Conservation (phyloP, 2,113 vertebrate species). For the Eptatretus burgeri region DNA sequence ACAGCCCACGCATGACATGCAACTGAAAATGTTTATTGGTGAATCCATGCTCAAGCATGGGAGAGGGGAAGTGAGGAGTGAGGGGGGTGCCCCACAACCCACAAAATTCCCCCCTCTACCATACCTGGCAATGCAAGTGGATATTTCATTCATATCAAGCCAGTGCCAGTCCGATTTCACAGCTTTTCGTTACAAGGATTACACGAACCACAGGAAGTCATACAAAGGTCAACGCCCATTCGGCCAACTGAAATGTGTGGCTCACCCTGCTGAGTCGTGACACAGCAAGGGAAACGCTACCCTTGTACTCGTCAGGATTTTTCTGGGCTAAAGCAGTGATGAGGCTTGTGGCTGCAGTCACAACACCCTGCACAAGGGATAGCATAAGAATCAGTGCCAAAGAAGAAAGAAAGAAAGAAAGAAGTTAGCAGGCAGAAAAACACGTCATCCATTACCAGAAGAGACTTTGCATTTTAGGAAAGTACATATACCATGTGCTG, state of each 20-base stretch:
- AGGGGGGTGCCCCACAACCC: too few species aligned
- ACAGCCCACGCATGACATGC: too few species aligned
- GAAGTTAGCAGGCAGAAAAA: too few species aligned
- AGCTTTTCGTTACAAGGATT: background rate
- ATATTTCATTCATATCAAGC: background rate
- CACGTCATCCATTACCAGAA: too few species aligned
- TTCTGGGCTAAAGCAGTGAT: slow-evolving; percentile 69
- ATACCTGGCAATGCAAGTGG: too few species aligned
- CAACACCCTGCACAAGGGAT: slow-evolving; percentile 28
- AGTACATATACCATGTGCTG: slow-evolving; percentile 42
- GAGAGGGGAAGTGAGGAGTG: too few species aligned
- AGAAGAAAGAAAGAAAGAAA: too few species aligned
- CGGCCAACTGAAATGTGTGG: too few species aligned
- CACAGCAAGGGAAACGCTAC: slow-evolving; percentile 48
- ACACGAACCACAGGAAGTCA: background rate
- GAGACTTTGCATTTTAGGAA: too few species aligned
- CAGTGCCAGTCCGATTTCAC: background rate
- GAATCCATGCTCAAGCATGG: too few species aligned
- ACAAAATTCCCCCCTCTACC: too few species aligned
- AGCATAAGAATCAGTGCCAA: background rate
- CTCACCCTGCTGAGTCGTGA: slow-evolving; percentile 50
- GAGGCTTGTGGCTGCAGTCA: slow-evolving; percentile 49
- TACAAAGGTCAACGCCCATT: background rate
- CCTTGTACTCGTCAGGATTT: slow-evolving; percentile 74
- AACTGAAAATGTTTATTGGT: too few species aligned